Evolutionary conservation across 2,113 vertebrate species (phyloP).

Genomic region (Zosterops lateralis): DNA sequence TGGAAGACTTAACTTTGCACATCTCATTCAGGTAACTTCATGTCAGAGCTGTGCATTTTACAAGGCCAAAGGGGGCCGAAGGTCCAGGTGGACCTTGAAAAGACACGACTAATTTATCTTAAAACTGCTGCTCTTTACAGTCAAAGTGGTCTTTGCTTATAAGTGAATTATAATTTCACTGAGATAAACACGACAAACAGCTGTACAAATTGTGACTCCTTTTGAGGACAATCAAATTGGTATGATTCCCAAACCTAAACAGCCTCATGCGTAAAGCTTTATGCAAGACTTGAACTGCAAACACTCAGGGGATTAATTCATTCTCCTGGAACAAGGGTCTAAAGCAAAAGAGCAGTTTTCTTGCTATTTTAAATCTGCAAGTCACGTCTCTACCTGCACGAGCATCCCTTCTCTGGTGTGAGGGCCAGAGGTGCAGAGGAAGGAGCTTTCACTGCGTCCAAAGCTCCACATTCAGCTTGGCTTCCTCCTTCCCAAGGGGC

Average conservation of each 20-base stretch:
- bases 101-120: not conserved
- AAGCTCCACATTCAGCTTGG: not conserved
- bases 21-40: not conserved
- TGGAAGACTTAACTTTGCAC: not conserved
- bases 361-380: not conserved
- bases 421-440: not conserved
- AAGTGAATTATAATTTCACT: not conserved
- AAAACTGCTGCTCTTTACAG: not conserved
- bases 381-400: not conserved
- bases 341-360: not conserved
- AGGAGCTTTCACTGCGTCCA: not conserved
- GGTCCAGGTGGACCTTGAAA: not conserved
- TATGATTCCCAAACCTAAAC: not conserved
- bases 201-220: not conserved
- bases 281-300: not conserved
- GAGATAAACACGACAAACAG: not conserved
- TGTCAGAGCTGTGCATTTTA: not conserved
- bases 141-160: not conserved
- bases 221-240: not conserved
- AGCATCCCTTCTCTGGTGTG: not conserved
- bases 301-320: not conserved
- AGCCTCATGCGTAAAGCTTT: not conserved
- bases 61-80: accelerated
- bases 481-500: not conserved
- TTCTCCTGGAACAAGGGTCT: not conserved